These are phyloP conservation scores for Drosophila lini DNA, from an alignment of 1,140 invertebrate genomes.

Conservation along the genomic window DNA sequence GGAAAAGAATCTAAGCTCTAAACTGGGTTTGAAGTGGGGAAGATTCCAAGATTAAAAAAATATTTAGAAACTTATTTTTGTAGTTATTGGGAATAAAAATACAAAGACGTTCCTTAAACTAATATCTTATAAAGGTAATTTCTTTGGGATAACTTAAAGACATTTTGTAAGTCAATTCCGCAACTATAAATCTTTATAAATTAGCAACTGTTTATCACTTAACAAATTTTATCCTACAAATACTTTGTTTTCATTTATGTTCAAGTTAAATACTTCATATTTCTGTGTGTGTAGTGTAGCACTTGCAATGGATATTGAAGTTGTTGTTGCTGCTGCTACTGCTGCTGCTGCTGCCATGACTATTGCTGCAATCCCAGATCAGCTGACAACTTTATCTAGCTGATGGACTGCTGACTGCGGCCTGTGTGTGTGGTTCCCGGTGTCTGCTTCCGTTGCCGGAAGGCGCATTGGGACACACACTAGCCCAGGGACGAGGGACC, in stretches of 20 bases:
- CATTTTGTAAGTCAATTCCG: too few relatives aligned
- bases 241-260: background rate
- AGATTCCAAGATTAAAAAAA: too few relatives aligned
- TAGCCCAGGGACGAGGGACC: conserved; percentile 12
- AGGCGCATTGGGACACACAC: conserved; percentile 54
- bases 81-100: too few relatives aligned
- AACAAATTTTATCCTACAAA: too few relatives aligned
- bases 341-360: conserved; percentile 9
- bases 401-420: conserved; percentile 27
- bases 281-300: conserved; percentile 6
- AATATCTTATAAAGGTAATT: background rate
- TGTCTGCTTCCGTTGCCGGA: conserved; percentile 73
- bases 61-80: too few relatives aligned
- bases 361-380: conserved; percentile 50
- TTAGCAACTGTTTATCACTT: background rate
- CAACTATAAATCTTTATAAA: background rate
- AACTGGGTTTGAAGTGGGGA: background rate
- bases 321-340: background rate
- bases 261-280: too few relatives aligned
- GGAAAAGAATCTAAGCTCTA: background rate
- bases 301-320: conserved; percentile 5
- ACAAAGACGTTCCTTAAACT: background rate
- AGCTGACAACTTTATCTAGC: conserved; percentile 81
- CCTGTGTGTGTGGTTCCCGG: conserved; percentile 59
- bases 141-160: too few relatives aligned